These are phyloP conservation scores for Emydoidea blandingii DNA, from an alignment of 2,797 vertebrate genomes.

Conservation along the genomic window DNA sequence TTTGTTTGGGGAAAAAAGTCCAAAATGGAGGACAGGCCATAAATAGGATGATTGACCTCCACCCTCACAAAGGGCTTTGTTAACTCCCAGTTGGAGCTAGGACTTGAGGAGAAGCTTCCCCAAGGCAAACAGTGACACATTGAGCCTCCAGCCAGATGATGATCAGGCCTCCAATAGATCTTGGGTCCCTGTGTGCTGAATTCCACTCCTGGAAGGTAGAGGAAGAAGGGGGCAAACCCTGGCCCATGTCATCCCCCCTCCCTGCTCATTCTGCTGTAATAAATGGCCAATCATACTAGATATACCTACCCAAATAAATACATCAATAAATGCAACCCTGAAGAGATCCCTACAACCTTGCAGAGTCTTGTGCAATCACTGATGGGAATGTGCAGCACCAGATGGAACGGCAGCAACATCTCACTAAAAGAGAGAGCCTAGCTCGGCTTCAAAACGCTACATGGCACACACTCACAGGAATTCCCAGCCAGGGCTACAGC, in stretches of 20 bases:
- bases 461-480: no score
- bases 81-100: slow-evolving; percentile 33
- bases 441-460: neutral
- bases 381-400: neutral
- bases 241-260: slow-evolving; percentile 15
- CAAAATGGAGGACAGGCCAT: no score
- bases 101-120: neutral
- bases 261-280: neutral
- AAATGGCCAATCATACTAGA: neutral
- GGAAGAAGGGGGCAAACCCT: neutral
- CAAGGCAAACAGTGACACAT: neutral
- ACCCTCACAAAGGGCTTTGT: slow-evolving; percentile 25
- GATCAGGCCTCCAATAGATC: slow-evolving; percentile 54
- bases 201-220: slow-evolving; percentile 49
- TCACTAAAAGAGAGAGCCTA: neutral
- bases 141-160: slow-evolving; percentile 9
- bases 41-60: neutral
- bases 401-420: neutral
- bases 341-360: neutral
- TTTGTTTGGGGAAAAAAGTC: no score
- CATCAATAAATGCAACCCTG: neutral
- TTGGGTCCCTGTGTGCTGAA: neutral
- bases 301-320: neutral
- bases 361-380: neutral
- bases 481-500: no score